Base-by-base conservation (phyloP, 2,888 invertebrate genomes). In the Melinopterus prodromus region DNA sequence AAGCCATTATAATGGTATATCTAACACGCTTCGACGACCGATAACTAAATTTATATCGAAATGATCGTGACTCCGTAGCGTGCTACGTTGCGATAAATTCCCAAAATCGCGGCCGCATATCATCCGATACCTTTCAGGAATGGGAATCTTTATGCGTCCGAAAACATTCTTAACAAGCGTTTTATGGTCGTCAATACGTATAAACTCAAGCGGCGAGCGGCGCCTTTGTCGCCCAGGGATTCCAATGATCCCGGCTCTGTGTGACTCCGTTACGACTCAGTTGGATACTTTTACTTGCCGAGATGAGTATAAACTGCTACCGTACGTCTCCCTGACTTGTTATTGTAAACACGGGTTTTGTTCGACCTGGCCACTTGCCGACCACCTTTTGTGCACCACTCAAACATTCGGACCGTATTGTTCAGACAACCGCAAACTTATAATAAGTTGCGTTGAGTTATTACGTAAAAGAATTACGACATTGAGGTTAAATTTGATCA, bases 1-100 rank as follows among this genome's bases (percentile, higher is more conserved):
- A 12, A 53, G 53, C 53, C 53, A 53, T 53, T 53, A 53, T 26
- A 26, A 26, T 26, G 26, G 26, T 26, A 26, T 53, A 53, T 53
- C 53, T 53, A 53, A 53, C 53, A 53, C 53, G 53, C 53, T 12
- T 53, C 53, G 53, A 53, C 53, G 53, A 53, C 53, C 53, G 12
- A 53, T 53, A 53, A 53, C 53, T 53, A 53, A 53, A 53, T 53
- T 53, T 53, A 53, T 53, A 53, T 53, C 53, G 53, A 53, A 53
- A 53, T 53, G 2, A 53, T 53, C 53, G 53, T 53, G 53, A 53
- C 53, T 53, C 53, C 12, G 53, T 53, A 12, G 53, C 53, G 53
- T 53, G 53, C 12, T 53, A 53, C 9, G 7, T 53, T 7, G 53
- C 53, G 53, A 53, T 53, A 53, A 26, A 53, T 53, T 53, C 53